Conservation (phyloP, 2,113 vertebrate species). For the Poicephalus meyeri region DNA sequence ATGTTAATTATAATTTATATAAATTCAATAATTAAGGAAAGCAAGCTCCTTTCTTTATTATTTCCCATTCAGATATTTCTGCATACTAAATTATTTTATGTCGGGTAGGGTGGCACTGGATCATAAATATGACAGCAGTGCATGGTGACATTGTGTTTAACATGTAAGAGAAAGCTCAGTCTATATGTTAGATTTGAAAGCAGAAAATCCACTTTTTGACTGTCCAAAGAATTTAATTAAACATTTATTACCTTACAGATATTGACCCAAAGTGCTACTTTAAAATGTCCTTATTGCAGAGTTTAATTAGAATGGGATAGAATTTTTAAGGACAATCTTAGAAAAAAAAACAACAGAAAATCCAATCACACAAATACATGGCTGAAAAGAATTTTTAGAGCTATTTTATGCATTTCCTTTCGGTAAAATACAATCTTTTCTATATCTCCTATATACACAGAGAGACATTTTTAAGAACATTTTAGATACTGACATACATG, state of each 20-base stretch:
- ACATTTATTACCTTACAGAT: background rate
- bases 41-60: constrained; percentile 53
- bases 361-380: background rate
- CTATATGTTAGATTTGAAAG: constrained; percentile 28
- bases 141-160: constrained; percentile 29
- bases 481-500: background rate
- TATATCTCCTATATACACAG: background rate
- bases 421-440: background rate
- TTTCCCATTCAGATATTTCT: constrained; percentile 43
- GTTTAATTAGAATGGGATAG: background rate
- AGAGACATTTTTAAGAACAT: background rate
- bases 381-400: background rate
- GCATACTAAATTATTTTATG: constrained; percentile 26
- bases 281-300: background rate
- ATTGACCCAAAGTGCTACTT: background rate
- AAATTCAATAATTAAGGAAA: constrained; percentile 76
- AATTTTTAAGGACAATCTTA: background rate
- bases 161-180: constrained; percentile 16
- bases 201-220: background rate
- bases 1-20: constrained; percentile 76
- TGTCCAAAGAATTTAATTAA: background rate
- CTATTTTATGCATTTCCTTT: background rate
- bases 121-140: constrained; percentile 51
- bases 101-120: background rate
- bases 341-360: background rate